Evolutionary conservation across 2,797 vertebrate species (phyloP).

Genomic region (Anableps anableps): DNA sequence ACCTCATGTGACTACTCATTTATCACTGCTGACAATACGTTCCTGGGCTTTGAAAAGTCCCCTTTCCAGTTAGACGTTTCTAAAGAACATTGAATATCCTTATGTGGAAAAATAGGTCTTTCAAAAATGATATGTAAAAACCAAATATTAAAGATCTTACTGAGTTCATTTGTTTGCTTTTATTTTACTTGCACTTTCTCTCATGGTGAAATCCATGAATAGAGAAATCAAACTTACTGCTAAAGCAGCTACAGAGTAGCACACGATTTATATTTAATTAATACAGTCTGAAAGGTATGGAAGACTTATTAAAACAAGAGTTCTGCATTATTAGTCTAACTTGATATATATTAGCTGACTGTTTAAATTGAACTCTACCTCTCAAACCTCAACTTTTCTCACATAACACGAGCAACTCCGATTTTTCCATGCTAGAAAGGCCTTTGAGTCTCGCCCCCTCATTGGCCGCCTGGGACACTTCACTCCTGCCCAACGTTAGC

Average conservation of each 20-base stretch:
- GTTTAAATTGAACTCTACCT: not conserved
- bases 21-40: not conserved
- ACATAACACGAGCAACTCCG: not conserved
- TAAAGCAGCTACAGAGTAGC: not conserved
- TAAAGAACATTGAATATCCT: not conserved
- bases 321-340: not conserved
- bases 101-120: not conserved
- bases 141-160: not conserved
- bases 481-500: constrained; percentile 68
- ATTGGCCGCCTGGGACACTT: constrained; percentile 66
- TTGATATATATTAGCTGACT: not conserved
- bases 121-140: not conserved
- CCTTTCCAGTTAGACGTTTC: not conserved
- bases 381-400: not conserved
- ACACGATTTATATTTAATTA: too few relatives aligned
- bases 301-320: not conserved
- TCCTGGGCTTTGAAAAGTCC: not conserved
- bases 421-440: constrained; percentile 32
- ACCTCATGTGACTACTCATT: not conserved
- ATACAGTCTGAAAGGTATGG: not conserved
- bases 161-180: not conserved
- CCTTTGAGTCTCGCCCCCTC: constrained; percentile 71
- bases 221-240: not conserved
- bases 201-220: not conserved
- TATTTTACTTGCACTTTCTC: not conserved